Evolutionary conservation across 2,113 vertebrate genomes (phyloP), one percentile per base, ranked within the genome.

Genomic region (Atherinomorus stipes): DNA sequence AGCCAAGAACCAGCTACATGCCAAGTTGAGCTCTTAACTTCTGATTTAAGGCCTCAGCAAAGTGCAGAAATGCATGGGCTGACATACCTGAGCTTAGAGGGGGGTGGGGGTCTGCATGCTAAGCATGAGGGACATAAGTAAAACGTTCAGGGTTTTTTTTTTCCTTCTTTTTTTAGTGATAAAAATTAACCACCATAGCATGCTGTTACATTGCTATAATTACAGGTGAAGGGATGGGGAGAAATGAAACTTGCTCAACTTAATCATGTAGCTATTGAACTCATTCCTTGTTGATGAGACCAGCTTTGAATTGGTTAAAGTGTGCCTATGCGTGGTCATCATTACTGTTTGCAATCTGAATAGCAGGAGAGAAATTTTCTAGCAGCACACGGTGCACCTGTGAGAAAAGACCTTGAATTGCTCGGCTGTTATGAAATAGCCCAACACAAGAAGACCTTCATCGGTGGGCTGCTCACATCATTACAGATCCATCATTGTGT

Each of bases 11-110:
- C 56, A 71, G 54, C 21, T 11, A 23, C 57, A 64, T 78, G 60
- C 66, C 67, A 74, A 52, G 53, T 42, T 73, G 79, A 85, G 77
- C 74, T 60, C 59, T 80, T 85, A 81, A 70, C n/a, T 57, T 64
- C 47, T n/a, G 31, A 64, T 65, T 78, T 58, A 51, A 62, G 47
- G 38, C 0, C 47, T 76, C 21, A 52, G 63, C 4, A 75, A 65
- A 80, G 63, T 58, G 45, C 59, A 59, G 25, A 65, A 69, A 76
- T 58, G 40, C 62, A 49, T 8, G 16, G 37, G 5, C 60, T 64
- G 16, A 56, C 2, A 64, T 67, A 64, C 19, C 34, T 26, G 15
- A 51, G 56, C 65, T 58, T 21, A 52, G 51, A 56, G 22, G 22
- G 31, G 37, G 18, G 4, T 45, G 49, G 22, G 56, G 75, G 50